phyloP scores from a whole-genome alignment of 2,797 vertebrate species.

The Botia almorhae region DNA sequence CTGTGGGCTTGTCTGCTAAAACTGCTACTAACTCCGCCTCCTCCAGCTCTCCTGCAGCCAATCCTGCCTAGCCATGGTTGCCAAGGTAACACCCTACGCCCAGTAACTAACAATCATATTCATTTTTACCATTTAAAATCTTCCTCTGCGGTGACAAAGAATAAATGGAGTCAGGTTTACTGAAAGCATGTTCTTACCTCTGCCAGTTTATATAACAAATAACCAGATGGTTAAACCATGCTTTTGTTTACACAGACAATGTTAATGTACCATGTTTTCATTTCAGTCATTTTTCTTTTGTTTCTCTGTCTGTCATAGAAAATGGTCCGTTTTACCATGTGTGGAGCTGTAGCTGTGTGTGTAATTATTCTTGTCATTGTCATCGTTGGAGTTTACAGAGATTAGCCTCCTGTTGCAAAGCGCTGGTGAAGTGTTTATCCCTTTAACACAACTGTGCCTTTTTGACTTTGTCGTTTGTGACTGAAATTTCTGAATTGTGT shows the following conservation, averaged over 20 bases:
- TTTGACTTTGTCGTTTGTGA: no score
- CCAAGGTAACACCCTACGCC: slow-evolving; percentile 67
- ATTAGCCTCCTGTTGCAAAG: slow-evolving; percentile 5
- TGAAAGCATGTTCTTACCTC: background rate
- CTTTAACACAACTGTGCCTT: background rate
- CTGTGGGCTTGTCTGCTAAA: slow-evolving; percentile 81
- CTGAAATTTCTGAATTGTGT: background rate
- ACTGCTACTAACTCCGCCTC: slow-evolving; percentile 47
- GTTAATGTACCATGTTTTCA: background rate
- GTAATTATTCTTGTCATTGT: slow-evolving; percentile 85
- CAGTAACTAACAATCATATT: slow-evolving; percentile 14
- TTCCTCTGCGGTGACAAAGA: background rate
- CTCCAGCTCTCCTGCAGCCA: slow-evolving; percentile 44
- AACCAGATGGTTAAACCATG: background rate
- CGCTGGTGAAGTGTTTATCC: background rate
- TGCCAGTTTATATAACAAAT: background rate
- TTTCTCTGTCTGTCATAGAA: slow-evolving; percentile 75
- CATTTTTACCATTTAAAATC: background rate
- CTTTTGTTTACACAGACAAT: background rate
- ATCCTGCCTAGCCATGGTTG: slow-evolving; percentile 48
- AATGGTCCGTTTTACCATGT: slow-evolving; percentile 81
- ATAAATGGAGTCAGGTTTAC: background rate
- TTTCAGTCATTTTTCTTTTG: background rate
- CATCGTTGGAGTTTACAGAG: slow-evolving; percentile 71
- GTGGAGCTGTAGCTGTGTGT: slow-evolving; percentile 76